Evolutionary conservation across 2,888 invertebrate genomes (phyloP).

Genomic region (Lamellibrachia columna): DNA sequence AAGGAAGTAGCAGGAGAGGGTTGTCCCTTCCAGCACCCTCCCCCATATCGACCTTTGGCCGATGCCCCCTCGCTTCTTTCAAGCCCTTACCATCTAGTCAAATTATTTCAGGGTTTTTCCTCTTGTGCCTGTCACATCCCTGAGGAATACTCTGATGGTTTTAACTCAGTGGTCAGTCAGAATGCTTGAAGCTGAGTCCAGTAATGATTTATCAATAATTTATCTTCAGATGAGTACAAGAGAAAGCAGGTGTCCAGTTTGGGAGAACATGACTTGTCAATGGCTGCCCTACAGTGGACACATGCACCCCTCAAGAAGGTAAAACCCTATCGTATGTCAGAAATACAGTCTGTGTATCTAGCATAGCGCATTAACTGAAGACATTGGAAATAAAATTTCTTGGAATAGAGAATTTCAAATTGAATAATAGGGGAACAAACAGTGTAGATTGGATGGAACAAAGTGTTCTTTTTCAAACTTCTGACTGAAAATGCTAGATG

Average conservation of each 20-base stretch:
- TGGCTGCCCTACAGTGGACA: conserved; percentile 60
- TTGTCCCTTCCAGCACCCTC: too few relatives aligned
- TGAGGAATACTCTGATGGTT: too few relatives aligned
- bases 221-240: conserved; percentile 51
- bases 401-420: not conserved
- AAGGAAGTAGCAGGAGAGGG: too few relatives aligned
- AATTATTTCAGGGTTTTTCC: too few relatives aligned
- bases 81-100: too few relatives aligned
- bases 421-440: not conserved
- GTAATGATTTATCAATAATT: not conserved
- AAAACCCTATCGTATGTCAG: not conserved
- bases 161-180: too few relatives aligned
- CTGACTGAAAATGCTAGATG: not conserved
- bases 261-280: conserved; percentile 50
- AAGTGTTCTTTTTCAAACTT: not conserved
- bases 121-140: too few relatives aligned
- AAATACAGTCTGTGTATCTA: too few relatives aligned
- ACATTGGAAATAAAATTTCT: not conserved
- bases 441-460: not conserved
- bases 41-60: too few relatives aligned
- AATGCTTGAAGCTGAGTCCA: not conserved
- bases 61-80: too few relatives aligned
- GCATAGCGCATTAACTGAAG: not conserved
- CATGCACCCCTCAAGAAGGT: conserved; percentile 50
- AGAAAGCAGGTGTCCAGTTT: conserved; percentile 41